Base-by-base conservation (phyloP, 2,797 vertebrate genomes). In the Sciurus carolinensis region DNA sequence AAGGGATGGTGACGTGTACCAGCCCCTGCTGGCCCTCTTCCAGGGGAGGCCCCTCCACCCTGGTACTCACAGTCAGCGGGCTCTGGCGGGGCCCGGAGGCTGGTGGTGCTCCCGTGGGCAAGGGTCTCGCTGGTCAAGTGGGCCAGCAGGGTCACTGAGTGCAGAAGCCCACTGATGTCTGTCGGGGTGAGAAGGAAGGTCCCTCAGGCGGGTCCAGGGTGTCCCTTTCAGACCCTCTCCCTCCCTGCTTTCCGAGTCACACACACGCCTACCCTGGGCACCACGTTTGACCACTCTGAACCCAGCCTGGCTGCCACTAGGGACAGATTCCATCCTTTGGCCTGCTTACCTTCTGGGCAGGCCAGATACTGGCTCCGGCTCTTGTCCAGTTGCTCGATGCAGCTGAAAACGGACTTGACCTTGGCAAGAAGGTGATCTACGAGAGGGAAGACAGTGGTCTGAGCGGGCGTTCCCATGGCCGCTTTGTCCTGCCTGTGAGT, bases 71-170 rank as follows among this genome's bases (percentile, higher is more conserved):
- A 93, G 73, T 99, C 99, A 0, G 99, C 99, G 2, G 99, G 99
- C 95, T 99, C 99, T 36, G 99, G 99, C 0, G 99, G 99, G 91
- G 99, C 99, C 98, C 99, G 98, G 91, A 99, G 99, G 76, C 99
- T 99, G 94, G 99, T 99, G 52, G 99, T 98, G 0, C 99, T 99
- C 30, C 99, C 99, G 54, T 99, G 99, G 75, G 99, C 83, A 26
- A 99, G 99, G 97, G 99, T 99, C 98, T 99, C 99, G 0, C 99
- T 99, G 97, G 99, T 98, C 96, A 99, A 98, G 98, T 99, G 99
- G 97, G 99, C 99, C 52, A 99, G 99, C 97, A 99, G 99, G 92
- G 99, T 99, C 94, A 99, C 98, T 0, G 98, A 99, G 69, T 99
- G 98, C 77, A 99, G 98, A 97, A 99, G 97, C 80, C 98, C 98